phyloP scores from a whole-genome alignment of 2,113 vertebrate genomes.

The Sapayoa aenigma region DNA sequence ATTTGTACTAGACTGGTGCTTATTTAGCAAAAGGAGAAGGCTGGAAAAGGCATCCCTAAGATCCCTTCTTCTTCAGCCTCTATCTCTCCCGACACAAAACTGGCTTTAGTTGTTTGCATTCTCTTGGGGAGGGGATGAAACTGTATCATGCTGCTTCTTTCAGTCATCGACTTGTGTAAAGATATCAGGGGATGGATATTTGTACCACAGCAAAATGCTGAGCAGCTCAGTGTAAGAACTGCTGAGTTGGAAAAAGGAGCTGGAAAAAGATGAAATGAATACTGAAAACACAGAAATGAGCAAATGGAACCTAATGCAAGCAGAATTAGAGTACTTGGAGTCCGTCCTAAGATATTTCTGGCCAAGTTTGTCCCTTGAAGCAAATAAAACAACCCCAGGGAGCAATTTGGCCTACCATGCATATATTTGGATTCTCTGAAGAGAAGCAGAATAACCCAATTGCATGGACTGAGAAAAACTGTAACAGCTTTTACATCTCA shows the following conservation, averaged over 20 bases:
- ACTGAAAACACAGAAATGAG: slow-evolving; percentile 26
- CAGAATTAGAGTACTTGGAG: slow-evolving; percentile 42
- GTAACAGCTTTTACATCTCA: not conserved
- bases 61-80: not conserved
- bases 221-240: slow-evolving; percentile 34
- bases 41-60: not conserved
- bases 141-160: not conserved
- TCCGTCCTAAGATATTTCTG: slow-evolving; percentile 21
- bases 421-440: slow-evolving; percentile 23
- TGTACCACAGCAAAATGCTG: slow-evolving; percentile 6
- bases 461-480: not conserved
- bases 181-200: not conserved
- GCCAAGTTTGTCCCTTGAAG: slow-evolving; percentile 49
- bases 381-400: slow-evolving; percentile 35
- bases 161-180: not conserved
- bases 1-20: not conserved
- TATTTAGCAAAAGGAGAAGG: not conserved
- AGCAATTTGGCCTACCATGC: not conserved
- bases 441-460: slow-evolving; percentile 31
- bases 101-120: not conserved
- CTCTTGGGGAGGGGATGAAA: not conserved
- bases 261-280: slow-evolving; percentile 53
- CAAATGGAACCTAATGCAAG: slow-evolving; percentile 32
- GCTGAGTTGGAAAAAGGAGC: slow-evolving; percentile 44
- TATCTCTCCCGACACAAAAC: not conserved